phyloP scores from a whole-genome alignment of 2,888 invertebrate species.

The Tridacna gigas region DNA sequence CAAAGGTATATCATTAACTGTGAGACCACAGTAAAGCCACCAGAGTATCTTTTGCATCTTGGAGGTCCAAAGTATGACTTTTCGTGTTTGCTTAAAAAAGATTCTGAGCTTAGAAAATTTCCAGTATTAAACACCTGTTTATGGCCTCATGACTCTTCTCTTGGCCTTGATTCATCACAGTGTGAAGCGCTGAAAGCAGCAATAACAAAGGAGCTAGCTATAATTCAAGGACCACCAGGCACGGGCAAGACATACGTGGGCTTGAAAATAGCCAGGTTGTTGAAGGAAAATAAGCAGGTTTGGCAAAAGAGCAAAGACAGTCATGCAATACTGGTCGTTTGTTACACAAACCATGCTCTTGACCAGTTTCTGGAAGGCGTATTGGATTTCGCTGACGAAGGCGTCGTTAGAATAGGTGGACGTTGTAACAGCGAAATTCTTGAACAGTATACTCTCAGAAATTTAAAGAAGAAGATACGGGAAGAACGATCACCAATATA shows the following conservation, averaged over 20 bases:
- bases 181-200: constrained; percentile 78
- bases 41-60: constrained; percentile 62
- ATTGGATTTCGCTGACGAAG: constrained; percentile 60
- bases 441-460: constrained; percentile 63
- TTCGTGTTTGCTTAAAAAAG: constrained; percentile 8
- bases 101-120: neutral
- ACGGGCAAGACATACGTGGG: constrained; percentile 94
- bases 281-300: constrained; percentile 87
- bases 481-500: constrained; percentile 30
- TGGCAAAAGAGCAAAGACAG: constrained; percentile 80
- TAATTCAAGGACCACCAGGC: constrained; percentile 90
- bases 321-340: constrained; percentile 82
- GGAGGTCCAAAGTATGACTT: constrained; percentile 60
- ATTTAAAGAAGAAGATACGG: constrained; percentile 47
- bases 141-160: constrained; percentile 64
- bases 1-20: constrained; percentile 73
- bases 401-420: constrained; percentile 82
- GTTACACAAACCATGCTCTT: constrained; percentile 84
- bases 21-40: constrained; percentile 66
- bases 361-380: constrained; percentile 83
- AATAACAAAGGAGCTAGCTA: constrained; percentile 80
- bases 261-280: constrained; percentile 88
- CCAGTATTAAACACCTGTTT: constrained; percentile 55
- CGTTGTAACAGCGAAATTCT: constrained; percentile 73
- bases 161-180: constrained; percentile 74